Percentiles rank a stretch among this genome's conserved stretches.
These are phyloP conservation scores for Bilobella aurantiaca DNA, from an alignment of 1,140 invertebrate species.

Conservation along the genomic window DNA sequence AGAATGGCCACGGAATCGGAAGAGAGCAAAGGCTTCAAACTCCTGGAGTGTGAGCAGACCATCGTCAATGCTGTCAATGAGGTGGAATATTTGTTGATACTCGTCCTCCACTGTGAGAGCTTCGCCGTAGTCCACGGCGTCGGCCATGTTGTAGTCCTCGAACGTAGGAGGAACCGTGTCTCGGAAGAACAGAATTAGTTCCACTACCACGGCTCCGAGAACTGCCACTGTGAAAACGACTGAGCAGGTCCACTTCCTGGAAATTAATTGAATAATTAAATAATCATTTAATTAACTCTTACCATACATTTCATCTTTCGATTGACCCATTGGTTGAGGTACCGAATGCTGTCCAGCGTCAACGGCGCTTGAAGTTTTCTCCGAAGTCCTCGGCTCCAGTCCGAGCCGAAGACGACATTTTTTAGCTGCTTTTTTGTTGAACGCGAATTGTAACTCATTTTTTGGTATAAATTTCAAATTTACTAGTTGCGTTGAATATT, in stretches of 20 bases:
- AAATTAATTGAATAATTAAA: too few species aligned
- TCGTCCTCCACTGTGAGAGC: not conserved
- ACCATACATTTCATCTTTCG: too few species aligned
- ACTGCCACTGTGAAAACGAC: not conserved
- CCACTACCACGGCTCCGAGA: not conserved
- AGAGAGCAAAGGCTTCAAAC: not conserved
- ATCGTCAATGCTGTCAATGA: not conserved
- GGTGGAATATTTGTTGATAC: not conserved
- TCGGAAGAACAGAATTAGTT: not conserved
- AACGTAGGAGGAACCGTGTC: not conserved
- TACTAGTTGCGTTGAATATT: too few species aligned
- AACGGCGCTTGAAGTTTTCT: too few species aligned
- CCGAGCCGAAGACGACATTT: too few species aligned
- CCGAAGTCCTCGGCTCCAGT: too few species aligned
- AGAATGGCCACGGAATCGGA: not conserved
- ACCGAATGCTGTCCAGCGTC: too few species aligned
- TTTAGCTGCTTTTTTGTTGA: too few species aligned
- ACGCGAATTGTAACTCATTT: too few species aligned
- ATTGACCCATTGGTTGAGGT: too few species aligned
- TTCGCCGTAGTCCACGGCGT: not conserved
- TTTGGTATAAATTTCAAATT: too few species aligned
- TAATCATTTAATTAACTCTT: too few species aligned
- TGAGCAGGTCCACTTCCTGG: not conserved
- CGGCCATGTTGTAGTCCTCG: not conserved
- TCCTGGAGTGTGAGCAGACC: not conserved